Percentiles rank a stretch among this genome's conserved stretches.
Evolutionary conservation across 2,797 vertebrate species (phyloP).

Genomic region (Pseudochirops cupreus): DNA sequence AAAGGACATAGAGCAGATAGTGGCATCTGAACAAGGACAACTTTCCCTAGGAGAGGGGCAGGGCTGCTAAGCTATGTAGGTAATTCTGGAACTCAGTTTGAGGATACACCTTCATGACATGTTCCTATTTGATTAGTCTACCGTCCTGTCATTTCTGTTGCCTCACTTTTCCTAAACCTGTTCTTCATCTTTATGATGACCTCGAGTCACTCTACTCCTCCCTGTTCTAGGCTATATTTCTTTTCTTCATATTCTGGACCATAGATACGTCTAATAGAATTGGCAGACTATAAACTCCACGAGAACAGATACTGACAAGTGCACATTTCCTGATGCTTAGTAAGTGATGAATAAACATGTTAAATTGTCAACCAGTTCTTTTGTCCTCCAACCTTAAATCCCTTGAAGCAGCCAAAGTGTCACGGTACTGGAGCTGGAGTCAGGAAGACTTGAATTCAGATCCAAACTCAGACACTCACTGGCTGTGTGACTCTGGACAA

Average conservation of each 20-base stretch:
- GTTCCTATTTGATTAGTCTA: background rate
- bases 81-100: background rate
- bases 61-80: conserved; percentile 28
- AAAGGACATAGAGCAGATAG: conserved; percentile 35
- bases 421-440: background rate
- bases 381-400: too few relatives aligned
- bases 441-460: background rate
- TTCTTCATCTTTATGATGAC: background rate
- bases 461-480: background rate
- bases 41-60: conserved; percentile 4
- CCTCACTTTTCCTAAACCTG: background rate
- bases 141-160: background rate
- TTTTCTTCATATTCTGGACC: background rate
- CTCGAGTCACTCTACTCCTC: background rate
- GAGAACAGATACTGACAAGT: background rate
- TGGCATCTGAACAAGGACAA: conserved; percentile 50
- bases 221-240: background rate
- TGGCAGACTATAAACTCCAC: background rate
- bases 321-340: background rate
- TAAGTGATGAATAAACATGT: background rate
- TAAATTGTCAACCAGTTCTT: too few relatives aligned
- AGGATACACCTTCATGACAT: fast-evolving
- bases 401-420: too few relatives aligned
- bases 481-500: background rate
- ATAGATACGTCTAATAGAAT: background rate